Conservation (phyloP, 2,113 vertebrate species). For the Phoenicopterus ruber region DNA sequence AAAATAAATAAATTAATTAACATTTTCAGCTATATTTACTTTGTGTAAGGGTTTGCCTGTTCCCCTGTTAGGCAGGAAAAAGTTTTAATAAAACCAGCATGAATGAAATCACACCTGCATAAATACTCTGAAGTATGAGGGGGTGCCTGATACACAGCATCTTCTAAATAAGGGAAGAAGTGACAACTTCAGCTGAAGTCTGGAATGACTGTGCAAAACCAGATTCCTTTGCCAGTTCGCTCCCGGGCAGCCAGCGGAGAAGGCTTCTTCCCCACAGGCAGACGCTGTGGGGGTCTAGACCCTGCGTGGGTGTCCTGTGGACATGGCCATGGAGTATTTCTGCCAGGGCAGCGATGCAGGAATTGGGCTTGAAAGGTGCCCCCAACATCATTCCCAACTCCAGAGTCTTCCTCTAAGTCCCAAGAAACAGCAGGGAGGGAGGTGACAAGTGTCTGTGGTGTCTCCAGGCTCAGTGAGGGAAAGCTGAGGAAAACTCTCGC, state of each 20-base stretch:
- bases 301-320: rapidly evolving
- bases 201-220: neutral
- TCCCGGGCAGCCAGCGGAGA: rapidly evolving
- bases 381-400: neutral
- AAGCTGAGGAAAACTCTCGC: neutral
- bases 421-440: neutral
- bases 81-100: neutral
- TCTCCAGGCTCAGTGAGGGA: neutral
- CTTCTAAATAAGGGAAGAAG: neutral
- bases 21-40: neutral
- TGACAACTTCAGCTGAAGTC: neutral
- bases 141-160: neutral
- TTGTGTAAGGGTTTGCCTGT: neutral
- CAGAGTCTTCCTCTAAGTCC: neutral
- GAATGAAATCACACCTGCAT: neutral
- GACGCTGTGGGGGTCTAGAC: neutral
- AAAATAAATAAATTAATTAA: neutral
- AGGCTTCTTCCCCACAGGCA: neutral
- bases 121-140: neutral
- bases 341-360: neutral
- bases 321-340: neutral
- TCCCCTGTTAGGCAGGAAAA: neutral
- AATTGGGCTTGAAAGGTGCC: neutral
- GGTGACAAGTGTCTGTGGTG: neutral
- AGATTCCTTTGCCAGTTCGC: neutral